Evolutionary conservation across 1,140 invertebrate species (phyloP).

Genomic region (Caenorhabditis remanei): DNA sequence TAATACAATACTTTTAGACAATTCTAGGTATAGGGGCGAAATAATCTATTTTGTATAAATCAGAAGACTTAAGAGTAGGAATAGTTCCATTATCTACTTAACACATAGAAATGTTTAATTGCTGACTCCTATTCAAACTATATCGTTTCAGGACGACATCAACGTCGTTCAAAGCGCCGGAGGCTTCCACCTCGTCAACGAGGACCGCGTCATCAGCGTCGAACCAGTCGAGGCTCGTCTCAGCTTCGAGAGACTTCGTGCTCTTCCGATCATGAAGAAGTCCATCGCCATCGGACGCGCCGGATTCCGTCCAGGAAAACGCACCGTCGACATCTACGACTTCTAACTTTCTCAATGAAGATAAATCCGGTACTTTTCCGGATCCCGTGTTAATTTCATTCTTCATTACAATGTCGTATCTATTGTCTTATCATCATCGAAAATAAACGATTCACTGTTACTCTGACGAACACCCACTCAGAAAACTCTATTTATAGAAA

Average conservation of each 20-base stretch:
- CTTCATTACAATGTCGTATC: neutral
- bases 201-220: neutral
- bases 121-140: too few relatives aligned
- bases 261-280: slow-evolving; percentile 49
- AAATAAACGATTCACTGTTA: neutral
- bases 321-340: slow-evolving; percentile 25
- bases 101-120: too few relatives aligned
- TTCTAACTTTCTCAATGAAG: neutral
- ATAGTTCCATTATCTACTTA: too few relatives aligned
- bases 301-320: slow-evolving; percentile 65
- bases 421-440: neutral
- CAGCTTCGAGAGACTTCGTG: neutral
- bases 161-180: neutral
- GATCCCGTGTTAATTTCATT: neutral
- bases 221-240: neutral
- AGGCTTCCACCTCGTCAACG: neutral
- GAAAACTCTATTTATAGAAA: neutral
- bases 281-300: slow-evolving; percentile 65
- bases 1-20: too few relatives aligned
- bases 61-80: too few relatives aligned
- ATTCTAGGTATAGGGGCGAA: too few relatives aligned
- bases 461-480: too few relatives aligned
- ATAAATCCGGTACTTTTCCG: neutral
- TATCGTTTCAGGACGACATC: neutral
- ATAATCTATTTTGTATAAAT: too few relatives aligned